Evolutionary conservation across 1,140 invertebrate species (phyloP), one percentile per base, ranked within the genome.

Genomic region (Andricus grossulariae): DNA sequence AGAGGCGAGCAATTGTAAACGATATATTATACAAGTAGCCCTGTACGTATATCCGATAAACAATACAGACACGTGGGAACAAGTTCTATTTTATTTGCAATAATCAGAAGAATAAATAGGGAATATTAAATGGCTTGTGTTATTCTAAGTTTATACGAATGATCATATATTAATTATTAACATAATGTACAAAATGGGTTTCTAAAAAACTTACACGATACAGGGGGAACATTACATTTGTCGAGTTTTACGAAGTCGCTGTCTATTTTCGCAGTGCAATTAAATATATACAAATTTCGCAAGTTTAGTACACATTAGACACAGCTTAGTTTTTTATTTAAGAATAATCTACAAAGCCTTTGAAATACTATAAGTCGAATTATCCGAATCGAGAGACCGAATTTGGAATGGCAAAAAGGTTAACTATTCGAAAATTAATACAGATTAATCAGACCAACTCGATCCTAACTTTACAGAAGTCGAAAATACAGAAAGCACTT

Each of bases 161-260:
- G 74, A 74, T 80, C 76, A 80, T 81, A 84, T 84, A 81, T 81
- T 84, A 83, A 83, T 82, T 85, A 82, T 81, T 72, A 84, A 84
- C 84, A 84, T 82, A 85, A 82, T 84, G 79, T 85, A 85, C 82
- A 84, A 76, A 84, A 83, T 79, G 76, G 49, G 76, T 82, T 73
- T 80, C 80, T 79, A 77, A 82, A 75, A 19, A 80, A 80, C 77
- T 85, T 84, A 85, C 80, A 84, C 72, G 73, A 80, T 80, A 80
- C 79, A 73, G 21, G 82, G 78, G 72, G 76, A 81, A 82, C 77
- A 51, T 76, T 81, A 82, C 81, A 82, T 81, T 81, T 83, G 82
- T 76, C 76, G 73, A 71, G 55, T 55, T 55, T 73, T 70, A 72
- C 49, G 78, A 57, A 72, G 73, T 78, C 75, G 21, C 50, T 72